Evolutionary conservation across 2,797 vertebrate species (phyloP), one percentile per base, ranked within the genome.

Genomic region (Intellagama lesueurii): DNA sequence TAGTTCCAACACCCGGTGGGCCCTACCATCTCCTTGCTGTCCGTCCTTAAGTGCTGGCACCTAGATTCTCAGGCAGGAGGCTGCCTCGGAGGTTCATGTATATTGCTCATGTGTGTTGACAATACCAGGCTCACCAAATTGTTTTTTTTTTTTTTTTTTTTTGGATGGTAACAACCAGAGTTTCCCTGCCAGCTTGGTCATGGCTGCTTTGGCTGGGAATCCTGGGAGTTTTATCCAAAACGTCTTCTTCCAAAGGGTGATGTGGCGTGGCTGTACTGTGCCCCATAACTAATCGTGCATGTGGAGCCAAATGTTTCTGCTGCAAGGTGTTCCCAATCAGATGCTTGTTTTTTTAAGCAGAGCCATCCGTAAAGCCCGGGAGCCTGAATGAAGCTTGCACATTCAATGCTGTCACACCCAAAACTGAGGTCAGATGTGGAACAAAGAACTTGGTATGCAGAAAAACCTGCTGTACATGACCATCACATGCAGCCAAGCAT

Each of bases 51-150:
- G 12, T 40, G 6, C 2, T 17, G 24, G 40, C 12, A 32, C 24
- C 30, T 69, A 16, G 66, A 11, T 93, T 91, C 95, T 94, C 90
- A 91, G 88, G 92, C 86, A 90, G 26, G 47, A 86, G 91, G 86
- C 0, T 83, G 81, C 75, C 88, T 52, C 3, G 0, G 0, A 82
- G 66, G 75, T 94, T 87, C 24, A 92, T 88, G 82, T 86, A 32
- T 47, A 32, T 56, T 56, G 72, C 12, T 11, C 17, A 32, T 3
- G 7, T 5, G 7, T 17, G 78, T 17, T 24, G 11, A 47, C 22
- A 77, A 4, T 3, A 28, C 52, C 52, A 56, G 52, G 52, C 14
- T 56, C 52, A 56, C 52, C 52, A 56, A 14, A 9, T 56, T 56
- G 52, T 56, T 9, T 2, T 14, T 11, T 0, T 56, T 56, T 56